Conservation (phyloP, 2,888 invertebrate genomes). For the Trachelus iudaicus region DNA sequence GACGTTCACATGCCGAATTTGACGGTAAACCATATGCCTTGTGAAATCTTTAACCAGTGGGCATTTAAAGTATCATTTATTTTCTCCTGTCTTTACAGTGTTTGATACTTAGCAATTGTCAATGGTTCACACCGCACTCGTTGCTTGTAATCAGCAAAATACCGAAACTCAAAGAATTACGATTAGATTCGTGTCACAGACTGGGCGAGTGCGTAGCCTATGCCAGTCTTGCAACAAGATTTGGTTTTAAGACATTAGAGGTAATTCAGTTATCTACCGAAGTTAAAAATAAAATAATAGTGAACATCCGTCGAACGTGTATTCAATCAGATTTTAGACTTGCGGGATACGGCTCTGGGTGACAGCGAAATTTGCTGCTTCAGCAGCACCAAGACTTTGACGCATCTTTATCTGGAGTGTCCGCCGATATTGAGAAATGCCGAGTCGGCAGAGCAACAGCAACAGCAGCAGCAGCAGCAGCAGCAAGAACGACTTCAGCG, state of each 20-base stretch:
- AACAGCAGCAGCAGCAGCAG: slow-evolving; percentile 36
- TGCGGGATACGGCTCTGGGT: slow-evolving; percentile 70
- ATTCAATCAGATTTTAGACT: slow-evolving; percentile 66
- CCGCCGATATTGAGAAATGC: slow-evolving; percentile 45
- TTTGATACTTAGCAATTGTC: slow-evolving; percentile 77
- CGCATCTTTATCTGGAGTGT: slow-evolving; percentile 68
- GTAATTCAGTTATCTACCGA: slow-evolving; percentile 50
- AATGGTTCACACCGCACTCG: slow-evolving; percentile 80
- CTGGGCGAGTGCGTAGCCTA: slow-evolving; percentile 81
- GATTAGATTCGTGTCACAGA: slow-evolving; percentile 74
- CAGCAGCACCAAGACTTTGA: slow-evolving; percentile 67
- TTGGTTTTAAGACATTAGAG: slow-evolving; percentile 75
- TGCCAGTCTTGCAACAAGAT: slow-evolving; percentile 78
- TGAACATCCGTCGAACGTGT: background rate
- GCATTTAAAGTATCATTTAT: background rate
- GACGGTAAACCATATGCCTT: slow-evolving; percentile 63
- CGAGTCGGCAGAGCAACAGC: slow-evolving; percentile 20
- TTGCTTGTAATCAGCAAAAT: slow-evolving; percentile 81
- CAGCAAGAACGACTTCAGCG: slow-evolving; percentile 36
- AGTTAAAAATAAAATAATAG: slow-evolving; percentile 6
- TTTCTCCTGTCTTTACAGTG: slow-evolving; percentile 66
- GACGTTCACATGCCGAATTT: slow-evolving; percentile 67
- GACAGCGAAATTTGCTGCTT: slow-evolving; percentile 73
- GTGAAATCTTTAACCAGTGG: background rate
- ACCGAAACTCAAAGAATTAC: slow-evolving; percentile 71